phyloP scores from a whole-genome alignment of 2,797 vertebrate genomes.

The Coracias cyanogaster region DNA sequence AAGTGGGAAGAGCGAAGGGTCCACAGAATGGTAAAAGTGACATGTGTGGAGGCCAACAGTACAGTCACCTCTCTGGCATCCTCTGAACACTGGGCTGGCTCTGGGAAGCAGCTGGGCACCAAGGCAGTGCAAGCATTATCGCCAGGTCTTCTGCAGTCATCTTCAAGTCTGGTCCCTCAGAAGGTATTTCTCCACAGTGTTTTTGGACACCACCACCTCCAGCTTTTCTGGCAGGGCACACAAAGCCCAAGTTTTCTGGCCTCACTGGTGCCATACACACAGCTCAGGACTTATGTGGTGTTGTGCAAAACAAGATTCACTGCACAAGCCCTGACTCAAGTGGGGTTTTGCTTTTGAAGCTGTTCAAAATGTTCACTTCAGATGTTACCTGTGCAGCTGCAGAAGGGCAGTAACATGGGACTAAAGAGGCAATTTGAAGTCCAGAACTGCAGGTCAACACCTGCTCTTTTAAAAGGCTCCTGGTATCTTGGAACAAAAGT shows the following conservation, averaged over 20 bases:
- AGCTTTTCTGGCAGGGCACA: background rate
- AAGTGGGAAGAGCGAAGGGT: background rate
- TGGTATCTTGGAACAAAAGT: background rate
- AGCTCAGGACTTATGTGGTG: background rate
- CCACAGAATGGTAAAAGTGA: background rate
- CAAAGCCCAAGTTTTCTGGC: fast-evolving
- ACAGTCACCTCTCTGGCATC: background rate
- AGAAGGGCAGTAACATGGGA: background rate
- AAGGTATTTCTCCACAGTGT: background rate
- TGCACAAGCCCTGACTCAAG: fast-evolving
- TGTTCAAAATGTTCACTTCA: background rate
- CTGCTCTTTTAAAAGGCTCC: background rate
- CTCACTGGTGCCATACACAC: background rate
- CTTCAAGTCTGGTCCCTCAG: background rate
- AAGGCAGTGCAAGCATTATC: background rate
- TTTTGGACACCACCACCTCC: background rate
- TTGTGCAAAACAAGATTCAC: background rate
- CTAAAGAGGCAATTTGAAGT: background rate
- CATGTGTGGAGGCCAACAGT: background rate
- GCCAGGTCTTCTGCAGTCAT: background rate
- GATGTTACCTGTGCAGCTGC: background rate
- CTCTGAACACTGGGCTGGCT: background rate
- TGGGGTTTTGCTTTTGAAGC: background rate
- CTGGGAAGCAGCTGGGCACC: background rate
- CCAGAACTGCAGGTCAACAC: background rate